A percentile compares a stretch with the other conserved stretches of the same genome.
phyloP scores from a whole-genome alignment of 2,888 invertebrate genomes.

The Invenusta paracnida region DNA sequence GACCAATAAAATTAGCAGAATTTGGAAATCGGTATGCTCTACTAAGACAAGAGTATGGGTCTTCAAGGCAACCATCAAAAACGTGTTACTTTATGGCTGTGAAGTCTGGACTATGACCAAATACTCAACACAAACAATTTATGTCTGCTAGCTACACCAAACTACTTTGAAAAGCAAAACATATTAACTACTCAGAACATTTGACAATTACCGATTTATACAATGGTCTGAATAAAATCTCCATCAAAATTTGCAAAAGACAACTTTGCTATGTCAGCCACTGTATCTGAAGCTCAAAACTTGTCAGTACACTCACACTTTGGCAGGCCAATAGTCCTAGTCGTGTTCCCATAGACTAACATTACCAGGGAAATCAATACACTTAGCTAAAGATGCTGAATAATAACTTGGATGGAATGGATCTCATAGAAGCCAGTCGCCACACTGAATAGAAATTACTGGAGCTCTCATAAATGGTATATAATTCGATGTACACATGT shows the following conservation, averaged over 20 bases:
- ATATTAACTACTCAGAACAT: neutral
- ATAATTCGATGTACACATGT: neutral
- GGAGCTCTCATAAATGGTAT: neutral
- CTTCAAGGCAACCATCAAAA: neutral
- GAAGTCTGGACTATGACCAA: no score
- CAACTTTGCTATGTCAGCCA: neutral
- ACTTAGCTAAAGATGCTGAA: neutral
- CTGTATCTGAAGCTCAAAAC: neutral
- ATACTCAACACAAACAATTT: no score
- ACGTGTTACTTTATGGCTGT: no score
- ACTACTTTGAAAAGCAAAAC: neutral
- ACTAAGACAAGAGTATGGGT: neutral
- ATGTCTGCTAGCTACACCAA: no score
- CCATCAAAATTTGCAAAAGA: neutral
- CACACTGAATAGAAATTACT: neutral
- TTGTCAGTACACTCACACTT: neutral
- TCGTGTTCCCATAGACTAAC: no score
- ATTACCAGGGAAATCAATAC: neutral
- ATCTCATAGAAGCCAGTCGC: neutral
- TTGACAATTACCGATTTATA: neutral
- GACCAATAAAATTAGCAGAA: neutral
- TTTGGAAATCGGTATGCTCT: neutral
- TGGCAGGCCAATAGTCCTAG: no score
- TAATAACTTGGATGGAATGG: neutral
- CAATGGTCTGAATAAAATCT: neutral